A percentile compares a stretch with the other conserved stretches of the same genome.
These are phyloP conservation scores for Torymus tubicola DNA, from an alignment of 2,888 invertebrate species.

Conservation along the genomic window DNA sequence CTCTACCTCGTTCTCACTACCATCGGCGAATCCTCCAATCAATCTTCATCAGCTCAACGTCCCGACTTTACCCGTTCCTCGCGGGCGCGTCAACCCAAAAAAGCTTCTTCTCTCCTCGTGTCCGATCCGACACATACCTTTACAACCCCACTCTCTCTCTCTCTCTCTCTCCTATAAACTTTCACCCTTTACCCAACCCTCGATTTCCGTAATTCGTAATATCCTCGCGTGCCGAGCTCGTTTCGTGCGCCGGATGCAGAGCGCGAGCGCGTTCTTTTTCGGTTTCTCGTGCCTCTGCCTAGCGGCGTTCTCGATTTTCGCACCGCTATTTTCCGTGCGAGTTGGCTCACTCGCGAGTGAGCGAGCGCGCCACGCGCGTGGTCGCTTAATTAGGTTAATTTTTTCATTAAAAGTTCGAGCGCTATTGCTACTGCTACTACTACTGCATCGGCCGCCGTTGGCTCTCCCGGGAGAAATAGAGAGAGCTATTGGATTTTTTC, in stretches of 20 bases:
- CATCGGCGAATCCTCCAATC: constrained; percentile 5
- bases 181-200: not conserved
- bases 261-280: not conserved
- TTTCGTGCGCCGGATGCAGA: constrained; percentile 10
- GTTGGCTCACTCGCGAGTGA: not conserved
- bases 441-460: too few species aligned
- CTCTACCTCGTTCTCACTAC: not conserved
- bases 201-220: constrained; percentile 21
- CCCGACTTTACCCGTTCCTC: not conserved
- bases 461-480: not conserved
- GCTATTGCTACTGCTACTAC: too few species aligned
- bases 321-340: not conserved
- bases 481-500: constrained; percentile 39
- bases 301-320: constrained; percentile 1
- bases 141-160: too few species aligned
- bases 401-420: constrained; percentile 50
- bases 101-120: too few species aligned
- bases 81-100: too few species aligned
- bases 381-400: constrained; percentile 53
- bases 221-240: not conserved
- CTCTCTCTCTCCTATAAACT: not conserved
- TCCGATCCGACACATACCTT: too few species aligned
- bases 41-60: constrained; percentile 24
- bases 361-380: not conserved
- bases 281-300: not conserved